These are phyloP conservation scores for Galaxias olidus DNA, from an alignment of 2,797 vertebrate species.

Conservation along the genomic window DNA sequence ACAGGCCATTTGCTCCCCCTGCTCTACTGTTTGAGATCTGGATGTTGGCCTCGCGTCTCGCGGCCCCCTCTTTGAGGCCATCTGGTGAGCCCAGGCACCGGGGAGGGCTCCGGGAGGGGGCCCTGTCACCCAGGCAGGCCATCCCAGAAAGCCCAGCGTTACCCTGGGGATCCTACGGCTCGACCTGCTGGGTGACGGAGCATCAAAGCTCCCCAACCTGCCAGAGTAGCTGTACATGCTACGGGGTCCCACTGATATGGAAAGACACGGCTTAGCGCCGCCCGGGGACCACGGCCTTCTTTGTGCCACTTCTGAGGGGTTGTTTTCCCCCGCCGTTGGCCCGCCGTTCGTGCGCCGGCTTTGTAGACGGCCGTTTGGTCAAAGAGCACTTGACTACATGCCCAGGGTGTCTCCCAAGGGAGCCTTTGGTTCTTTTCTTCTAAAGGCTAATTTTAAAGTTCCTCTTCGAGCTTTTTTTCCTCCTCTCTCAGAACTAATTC, in stretches of 20 bases:
- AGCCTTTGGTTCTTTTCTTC: slow-evolving; percentile 41
- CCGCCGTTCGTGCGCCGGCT: slow-evolving; percentile 64
- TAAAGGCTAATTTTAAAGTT: background rate
- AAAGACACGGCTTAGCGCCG: slow-evolving; percentile 59
- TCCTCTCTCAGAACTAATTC: slow-evolving; percentile 3
- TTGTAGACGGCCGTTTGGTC: slow-evolving; percentile 61
- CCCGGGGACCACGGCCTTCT: slow-evolving; percentile 43
- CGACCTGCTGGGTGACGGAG: slow-evolving; percentile 71
- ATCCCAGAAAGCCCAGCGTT: slow-evolving; percentile 62
- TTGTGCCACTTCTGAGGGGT: slow-evolving; percentile 65
- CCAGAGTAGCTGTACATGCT: slow-evolving; percentile 68
- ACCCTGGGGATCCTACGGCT: slow-evolving; percentile 61
- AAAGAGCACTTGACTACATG: slow-evolving; percentile 60
- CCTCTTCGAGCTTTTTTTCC: background rate
- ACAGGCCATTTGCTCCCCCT: slow-evolving; percentile 75
- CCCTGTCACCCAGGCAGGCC: slow-evolving; percentile 66
- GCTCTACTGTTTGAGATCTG: slow-evolving; percentile 73
- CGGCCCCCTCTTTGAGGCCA: slow-evolving; percentile 82
- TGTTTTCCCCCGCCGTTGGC: slow-evolving; percentile 57
- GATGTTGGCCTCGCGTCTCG: slow-evolving; percentile 75
- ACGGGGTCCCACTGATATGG: slow-evolving; percentile 57
- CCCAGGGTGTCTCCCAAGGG: slow-evolving; percentile 57
- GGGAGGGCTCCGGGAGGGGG: slow-evolving; percentile 71
- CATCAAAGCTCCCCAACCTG: slow-evolving; percentile 71
- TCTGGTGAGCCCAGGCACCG: slow-evolving; percentile 79